Conservation (phyloP, 2,888 invertebrate genomes). For the Thymelicus sylvestris region DNA sequence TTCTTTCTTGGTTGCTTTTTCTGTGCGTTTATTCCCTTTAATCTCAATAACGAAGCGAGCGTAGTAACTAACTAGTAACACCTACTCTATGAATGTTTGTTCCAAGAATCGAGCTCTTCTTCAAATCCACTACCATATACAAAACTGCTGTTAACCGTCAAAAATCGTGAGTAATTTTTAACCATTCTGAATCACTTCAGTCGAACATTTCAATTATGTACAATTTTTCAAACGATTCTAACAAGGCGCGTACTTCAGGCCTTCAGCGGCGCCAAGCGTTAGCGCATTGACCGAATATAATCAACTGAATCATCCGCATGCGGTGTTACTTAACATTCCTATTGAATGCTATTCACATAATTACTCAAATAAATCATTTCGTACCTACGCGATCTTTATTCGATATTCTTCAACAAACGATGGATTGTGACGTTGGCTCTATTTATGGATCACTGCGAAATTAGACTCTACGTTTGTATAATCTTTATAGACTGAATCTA, state of each 20-base stretch:
- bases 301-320: conserved; percentile 70
- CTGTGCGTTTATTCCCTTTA: too few relatives aligned
- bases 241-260: conserved; percentile 37
- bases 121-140: too few relatives aligned
- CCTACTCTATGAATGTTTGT: too few relatives aligned
- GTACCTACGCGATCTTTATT: conserved; percentile 41
- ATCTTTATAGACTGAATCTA: too few relatives aligned
- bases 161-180: not conserved
- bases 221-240: conserved; percentile 30
- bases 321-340: conserved; percentile 81
- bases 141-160: too few relatives aligned
- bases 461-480: conserved; percentile 15
- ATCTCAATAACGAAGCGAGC: too few relatives aligned
- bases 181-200: not conserved
- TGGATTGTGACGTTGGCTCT: conserved; percentile 28
- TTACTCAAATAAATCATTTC: conserved; percentile 74
- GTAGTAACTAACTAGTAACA: too few relatives aligned
- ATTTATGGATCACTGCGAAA: conserved; percentile 24
- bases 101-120: too few relatives aligned
- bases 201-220: not conserved
- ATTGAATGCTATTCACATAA: conserved; percentile 72
- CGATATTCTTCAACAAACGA: conserved; percentile 33
- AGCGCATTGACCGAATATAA: conserved; percentile 77
- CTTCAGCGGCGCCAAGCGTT: conserved; percentile 65
- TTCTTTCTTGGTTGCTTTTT: too few relatives aligned